Conservation (phyloP, 2,113 vertebrate species). For the Peucedramus taeniatus region DNA sequence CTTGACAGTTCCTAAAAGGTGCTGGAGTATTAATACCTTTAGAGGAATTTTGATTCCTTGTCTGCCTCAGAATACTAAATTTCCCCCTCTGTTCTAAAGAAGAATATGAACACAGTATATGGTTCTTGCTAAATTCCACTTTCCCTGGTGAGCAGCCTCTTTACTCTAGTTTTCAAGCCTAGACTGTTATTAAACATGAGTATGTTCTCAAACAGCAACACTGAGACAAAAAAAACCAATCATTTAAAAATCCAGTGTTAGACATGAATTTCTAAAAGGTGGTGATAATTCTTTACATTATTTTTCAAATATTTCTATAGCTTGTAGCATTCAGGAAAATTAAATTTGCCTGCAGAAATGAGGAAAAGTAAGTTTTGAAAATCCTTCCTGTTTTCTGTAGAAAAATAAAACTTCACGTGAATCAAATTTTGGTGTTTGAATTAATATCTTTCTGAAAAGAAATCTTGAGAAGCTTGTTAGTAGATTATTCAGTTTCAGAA, state of each 20-base stretch:
- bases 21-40: not conserved
- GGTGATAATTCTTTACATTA: not conserved
- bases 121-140: not conserved
- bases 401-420: not conserved
- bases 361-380: not conserved
- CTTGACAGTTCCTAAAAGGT: not conserved
- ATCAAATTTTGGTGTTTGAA: not conserved
- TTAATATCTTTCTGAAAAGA: not conserved
- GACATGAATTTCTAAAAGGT: not conserved
- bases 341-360: not conserved
- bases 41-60: not conserved
- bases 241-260: not conserved
- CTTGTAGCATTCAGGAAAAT: not conserved
- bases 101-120: not conserved
- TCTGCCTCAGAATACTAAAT: not conserved
- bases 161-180: not conserved
- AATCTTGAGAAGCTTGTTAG: not conserved
- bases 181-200: not conserved
- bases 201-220: not conserved
- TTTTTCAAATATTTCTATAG: not conserved
- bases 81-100: accelerated
- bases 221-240: not conserved
- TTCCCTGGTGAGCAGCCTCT: not conserved
- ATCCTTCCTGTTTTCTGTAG: not conserved
- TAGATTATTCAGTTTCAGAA: not conserved